Evolutionary conservation across 1,140 invertebrate species (phyloP), one percentile per base, ranked within the genome.

Genomic region (Melanaphis sacchari): DNA sequence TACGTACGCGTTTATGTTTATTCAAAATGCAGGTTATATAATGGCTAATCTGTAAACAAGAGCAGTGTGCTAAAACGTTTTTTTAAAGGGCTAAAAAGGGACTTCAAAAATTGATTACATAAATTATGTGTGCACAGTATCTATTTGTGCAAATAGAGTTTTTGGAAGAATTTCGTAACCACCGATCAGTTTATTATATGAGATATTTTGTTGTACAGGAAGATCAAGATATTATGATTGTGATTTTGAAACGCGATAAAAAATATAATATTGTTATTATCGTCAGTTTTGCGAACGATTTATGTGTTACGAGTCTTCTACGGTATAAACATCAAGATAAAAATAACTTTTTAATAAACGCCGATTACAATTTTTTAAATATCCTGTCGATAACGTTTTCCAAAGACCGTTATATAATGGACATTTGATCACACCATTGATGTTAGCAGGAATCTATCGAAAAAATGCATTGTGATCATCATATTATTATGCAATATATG

Each of bases 321-420:
- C n/a, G 31, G 59, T 76, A 59, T 31, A 31, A 59, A 59, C 54
- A 4, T 76, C 31, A 15, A 76, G 59, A 76, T 76, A 76, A 76
- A 76, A 76, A n/a, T n/a, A 76, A 76, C n/a, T n/a, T 76, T 66
- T 76, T 76, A 76, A 76, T 76, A 76, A 76, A 76, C 59, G 4
- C n/a, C 59, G 31, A 76, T 76, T n/a, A n/a, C 59, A n/a, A 76
- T n/a, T 76, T 76, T 76, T 76, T 76, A 76, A n/a, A n/a, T 76
- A 76, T 76, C 59, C 59, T 21, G 81, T 24, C 7, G 81, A 82
- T 36, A 38, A 82, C 21, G 21, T 82, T 82, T 82, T 82, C 8
- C 81, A 82, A 21, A 82, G 0, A 82, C 81, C 36, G 81, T 24
- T 82, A n/a, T 76, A 59, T 59, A 18, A 76, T n/a, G 59, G 59